A percentile compares a stretch with the other conserved stretches of the same genome.
Evolutionary conservation across 2,888 invertebrate genomes (phyloP).

Genomic region (Hoplodrina blanda): DNA sequence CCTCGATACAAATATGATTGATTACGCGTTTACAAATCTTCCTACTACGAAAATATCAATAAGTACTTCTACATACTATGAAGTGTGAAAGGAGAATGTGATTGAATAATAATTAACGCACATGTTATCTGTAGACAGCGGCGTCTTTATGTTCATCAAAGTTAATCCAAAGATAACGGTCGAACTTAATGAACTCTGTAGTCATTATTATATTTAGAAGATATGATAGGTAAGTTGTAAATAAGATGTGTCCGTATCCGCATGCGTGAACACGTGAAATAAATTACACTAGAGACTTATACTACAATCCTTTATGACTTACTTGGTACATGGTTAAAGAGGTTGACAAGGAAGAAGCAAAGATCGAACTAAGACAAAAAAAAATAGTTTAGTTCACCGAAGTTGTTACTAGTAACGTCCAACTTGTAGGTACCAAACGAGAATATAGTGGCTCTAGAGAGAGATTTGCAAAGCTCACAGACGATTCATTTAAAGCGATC

Average conservation of each 20-base stretch:
- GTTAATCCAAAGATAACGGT: slow-evolving; percentile 49
- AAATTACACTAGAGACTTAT: neutral
- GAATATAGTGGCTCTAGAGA: neutral
- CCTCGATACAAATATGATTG: slow-evolving; percentile 12
- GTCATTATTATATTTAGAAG: slow-evolving; percentile 48
- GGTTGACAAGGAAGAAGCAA: too few relatives aligned
- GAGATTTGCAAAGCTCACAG: neutral
- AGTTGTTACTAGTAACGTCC: neutral
- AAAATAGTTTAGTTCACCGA: neutral
- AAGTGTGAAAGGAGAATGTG: slow-evolving; percentile 31
- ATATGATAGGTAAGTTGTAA: slow-evolving; percentile 18
- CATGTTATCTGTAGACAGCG: slow-evolving; percentile 20
- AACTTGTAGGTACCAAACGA: too few relatives aligned
- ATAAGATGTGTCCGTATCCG: neutral
- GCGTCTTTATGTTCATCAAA: slow-evolving; percentile 19
- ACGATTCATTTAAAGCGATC: neutral
- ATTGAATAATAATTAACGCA: slow-evolving; percentile 38
- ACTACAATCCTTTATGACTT: neutral
- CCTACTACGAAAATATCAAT: slow-evolving; percentile 1
- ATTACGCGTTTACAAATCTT: slow-evolving; percentile 20
- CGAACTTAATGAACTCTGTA: slow-evolving; percentile 48
- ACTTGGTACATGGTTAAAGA: too few relatives aligned
- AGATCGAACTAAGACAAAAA: neutral
- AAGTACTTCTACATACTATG: neutral
- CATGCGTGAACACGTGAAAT: slow-evolving; percentile 26